Conservation (phyloP, 2,797 vertebrate species). For the Danio tinwini region DNA sequence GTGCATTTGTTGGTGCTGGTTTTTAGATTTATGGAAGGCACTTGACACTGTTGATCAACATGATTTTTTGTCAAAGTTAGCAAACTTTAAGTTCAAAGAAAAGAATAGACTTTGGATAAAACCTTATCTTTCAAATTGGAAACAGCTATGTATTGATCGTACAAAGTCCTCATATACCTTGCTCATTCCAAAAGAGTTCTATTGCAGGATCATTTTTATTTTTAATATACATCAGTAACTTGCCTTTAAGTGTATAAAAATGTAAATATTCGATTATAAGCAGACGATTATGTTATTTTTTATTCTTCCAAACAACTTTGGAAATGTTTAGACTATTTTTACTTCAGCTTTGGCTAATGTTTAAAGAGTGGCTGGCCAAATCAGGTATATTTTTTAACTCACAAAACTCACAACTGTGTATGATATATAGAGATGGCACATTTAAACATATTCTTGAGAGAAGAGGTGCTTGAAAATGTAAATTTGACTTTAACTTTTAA, state of each 20-base stretch:
- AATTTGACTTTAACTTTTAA: too few relatives aligned
- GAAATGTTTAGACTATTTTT: not conserved
- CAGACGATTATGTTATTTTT: not conserved
- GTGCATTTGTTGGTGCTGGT: not conserved
- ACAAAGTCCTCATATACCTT: not conserved
- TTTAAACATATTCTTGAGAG: too few relatives aligned
- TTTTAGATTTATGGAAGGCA: not conserved
- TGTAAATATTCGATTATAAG: not conserved
- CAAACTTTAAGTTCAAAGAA: not conserved
- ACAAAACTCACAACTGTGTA: not conserved
- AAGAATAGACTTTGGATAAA: not conserved
- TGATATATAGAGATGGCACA: too few relatives aligned
- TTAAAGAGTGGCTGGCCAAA: too few relatives aligned
- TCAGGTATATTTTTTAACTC: not conserved
- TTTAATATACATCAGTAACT: too few relatives aligned
- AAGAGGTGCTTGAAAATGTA: not conserved
- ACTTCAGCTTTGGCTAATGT: not conserved
- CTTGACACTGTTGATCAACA: not conserved
- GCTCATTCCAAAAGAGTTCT: not conserved
- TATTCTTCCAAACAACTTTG: not conserved
- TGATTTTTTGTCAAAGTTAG: not conserved
- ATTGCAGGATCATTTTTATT: too few relatives aligned
- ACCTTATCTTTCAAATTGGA: not conserved
- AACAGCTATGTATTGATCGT: not conserved
- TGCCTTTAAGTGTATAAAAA: too few relatives aligned